Base-by-base conservation (phyloP, 2,797 vertebrate genomes). In the Sebastiscus tertius region DNA sequence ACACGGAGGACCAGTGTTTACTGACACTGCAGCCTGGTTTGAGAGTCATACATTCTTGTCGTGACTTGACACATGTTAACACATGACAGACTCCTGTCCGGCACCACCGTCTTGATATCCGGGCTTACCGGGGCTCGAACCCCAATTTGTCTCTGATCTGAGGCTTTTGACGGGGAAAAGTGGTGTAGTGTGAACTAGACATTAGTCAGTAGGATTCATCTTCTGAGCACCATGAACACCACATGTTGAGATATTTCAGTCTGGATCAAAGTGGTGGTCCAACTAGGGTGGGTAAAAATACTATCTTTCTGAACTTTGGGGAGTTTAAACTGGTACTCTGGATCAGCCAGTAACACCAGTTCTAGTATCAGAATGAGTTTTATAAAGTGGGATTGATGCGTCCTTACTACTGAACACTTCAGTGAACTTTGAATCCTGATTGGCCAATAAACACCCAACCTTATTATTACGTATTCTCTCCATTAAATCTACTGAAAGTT, bases 1-100 rank as follows among this genome's bases (percentile, higher is more conserved):
- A 64, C 69, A 81, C 0, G 14, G 34, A 79, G 7, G 34, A 70
- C 7, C 4, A 36, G 29, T 1, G 24, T 18, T 42, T 2, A 24
- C 4, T 9, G 31, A 49, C 27, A 3, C 27, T 42, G 18, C 0
- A 2, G 5, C 2, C 20, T 5, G 64, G 10, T 1, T 27, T 27
- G 26, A 27, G 26, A 27, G 26, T 27, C 26, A 27, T 27, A 27
- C 26, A 27, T 27, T 27, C 26, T 27, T 27, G 26, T 27, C 26
- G 26, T 27, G 26, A 27, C 26, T 27, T 27, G 26, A 4, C 3
- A 27, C 26, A 27, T 27, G 26, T 27, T 4, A 4, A 27, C 3
- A 27, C 26, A 27, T 27, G 26, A 27, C 26, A 27, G 26, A 27
- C 26, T 27, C 26, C 26, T 27, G 3, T 27, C 26, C 26, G 3